Evolutionary conservation across 2,797 vertebrate species (phyloP).

Genomic region (Meriones psammophilus): DNA sequence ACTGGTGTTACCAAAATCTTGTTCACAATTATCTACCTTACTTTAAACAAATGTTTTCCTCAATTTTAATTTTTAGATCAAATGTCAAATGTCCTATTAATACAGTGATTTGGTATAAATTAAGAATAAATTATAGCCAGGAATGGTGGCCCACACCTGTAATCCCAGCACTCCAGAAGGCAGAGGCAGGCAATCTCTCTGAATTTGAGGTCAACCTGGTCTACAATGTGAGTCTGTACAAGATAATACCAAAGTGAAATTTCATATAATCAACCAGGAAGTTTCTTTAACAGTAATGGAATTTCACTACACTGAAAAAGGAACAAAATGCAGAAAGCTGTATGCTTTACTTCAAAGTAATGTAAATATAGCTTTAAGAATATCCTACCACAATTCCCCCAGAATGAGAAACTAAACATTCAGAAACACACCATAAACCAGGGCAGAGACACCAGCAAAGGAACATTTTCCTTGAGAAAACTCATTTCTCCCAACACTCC

Average conservation of each 20-base stretch:
- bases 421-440: conserved; percentile 53
- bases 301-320: conserved; percentile 64
- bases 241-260: conserved; percentile 70
- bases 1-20: conserved; percentile 60
- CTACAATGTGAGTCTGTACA: neutral
- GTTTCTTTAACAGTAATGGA: conserved; percentile 60
- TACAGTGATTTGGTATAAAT: conserved; percentile 51
- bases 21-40: conserved; percentile 54
- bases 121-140: conserved; percentile 56
- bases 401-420: conserved; percentile 67
- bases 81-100: conserved; percentile 63
- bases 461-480: conserved; percentile 48
- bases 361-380: conserved; percentile 62
- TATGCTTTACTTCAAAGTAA: neutral
- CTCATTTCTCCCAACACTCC: conserved; percentile 18
- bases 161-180: too few species aligned
- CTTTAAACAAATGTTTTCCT: conserved; percentile 59
- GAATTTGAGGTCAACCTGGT: too few species aligned
- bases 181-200: too few species aligned
- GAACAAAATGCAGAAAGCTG: conserved; percentile 61
- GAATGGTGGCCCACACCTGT: too few species aligned
- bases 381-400: conserved; percentile 58
- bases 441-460: conserved; percentile 45
- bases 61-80: conserved; percentile 71
- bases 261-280: conserved; percentile 55